Evolutionary conservation across 1,140 invertebrate species (phyloP).

Genomic region (Mercenaria mercenaria): DNA sequence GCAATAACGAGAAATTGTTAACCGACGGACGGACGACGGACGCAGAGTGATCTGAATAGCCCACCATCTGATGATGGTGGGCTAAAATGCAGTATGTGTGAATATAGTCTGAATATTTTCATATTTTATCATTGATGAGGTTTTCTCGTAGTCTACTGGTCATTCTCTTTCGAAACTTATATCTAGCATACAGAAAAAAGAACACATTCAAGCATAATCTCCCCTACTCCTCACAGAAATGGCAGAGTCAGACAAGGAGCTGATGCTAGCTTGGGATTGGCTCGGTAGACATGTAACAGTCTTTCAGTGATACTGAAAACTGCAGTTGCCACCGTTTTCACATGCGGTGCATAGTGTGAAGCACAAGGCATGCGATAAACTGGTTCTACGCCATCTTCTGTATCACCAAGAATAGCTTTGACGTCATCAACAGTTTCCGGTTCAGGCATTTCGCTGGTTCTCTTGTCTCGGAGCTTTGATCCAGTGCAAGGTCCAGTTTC

Average conservation of each 20-base stretch:
- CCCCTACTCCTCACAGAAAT: neutral
- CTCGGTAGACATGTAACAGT: neutral
- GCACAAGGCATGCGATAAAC: neutral
- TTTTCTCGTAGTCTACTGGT: too few species aligned
- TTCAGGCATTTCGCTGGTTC: neutral
- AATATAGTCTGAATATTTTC: too few species aligned
- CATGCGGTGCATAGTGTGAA: neutral
- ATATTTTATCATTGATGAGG: too few species aligned
- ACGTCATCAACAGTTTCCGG: neutral
- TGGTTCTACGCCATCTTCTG: neutral
- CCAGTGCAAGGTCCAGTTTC: neutral
- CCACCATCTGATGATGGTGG: too few species aligned
- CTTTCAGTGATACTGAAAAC: neutral
- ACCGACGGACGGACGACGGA: too few species aligned
- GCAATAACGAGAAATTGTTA: too few species aligned
- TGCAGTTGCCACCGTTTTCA: neutral
- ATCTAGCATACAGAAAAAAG: too few species aligned
- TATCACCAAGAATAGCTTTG: conserved; percentile 9
- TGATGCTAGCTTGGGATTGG: neutral
- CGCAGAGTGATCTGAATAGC: too few species aligned
- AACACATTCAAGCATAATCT: too few species aligned
- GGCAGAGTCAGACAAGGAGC: neutral
- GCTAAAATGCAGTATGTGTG: too few species aligned
- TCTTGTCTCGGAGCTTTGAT: neutral
- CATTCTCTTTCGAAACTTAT: too few species aligned